Conservation (phyloP, 2,113 vertebrate genomes). For the Astur gentilis region DNA sequence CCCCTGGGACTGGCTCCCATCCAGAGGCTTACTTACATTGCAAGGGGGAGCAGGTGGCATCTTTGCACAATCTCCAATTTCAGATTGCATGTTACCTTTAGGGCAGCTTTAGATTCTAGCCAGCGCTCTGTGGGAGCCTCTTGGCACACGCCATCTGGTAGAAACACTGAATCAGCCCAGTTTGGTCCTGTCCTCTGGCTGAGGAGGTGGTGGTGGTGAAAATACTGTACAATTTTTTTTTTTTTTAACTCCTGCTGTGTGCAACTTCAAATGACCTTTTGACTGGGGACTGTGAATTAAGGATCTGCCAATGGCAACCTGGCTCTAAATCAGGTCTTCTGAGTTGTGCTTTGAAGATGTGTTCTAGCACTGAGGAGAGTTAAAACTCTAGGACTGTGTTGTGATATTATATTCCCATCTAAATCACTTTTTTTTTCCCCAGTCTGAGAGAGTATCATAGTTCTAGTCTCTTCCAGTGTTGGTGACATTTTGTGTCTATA, state of each 20-base stretch:
- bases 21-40: neutral
- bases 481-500: neutral
- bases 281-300: neutral
- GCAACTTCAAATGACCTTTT: neutral
- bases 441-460: neutral
- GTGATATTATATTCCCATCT: neutral
- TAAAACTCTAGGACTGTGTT: neutral
- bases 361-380: neutral
- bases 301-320: neutral
- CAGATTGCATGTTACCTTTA: neutral
- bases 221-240: neutral
- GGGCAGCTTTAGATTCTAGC: neutral
- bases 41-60: conserved; percentile 30
- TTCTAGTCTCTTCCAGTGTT: neutral
- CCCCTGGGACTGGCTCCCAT: conserved; percentile 12
- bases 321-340: neutral
- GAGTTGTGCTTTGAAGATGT: neutral
- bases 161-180: neutral
- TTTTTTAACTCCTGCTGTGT: neutral
- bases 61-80: neutral
- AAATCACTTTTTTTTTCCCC: neutral
- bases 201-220: neutral
- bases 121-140: neutral
- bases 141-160: neutral
- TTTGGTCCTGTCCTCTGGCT: neutral